Conservation (phyloP, 1,140 invertebrate genomes). For the Nixonia krombeini region DNA sequence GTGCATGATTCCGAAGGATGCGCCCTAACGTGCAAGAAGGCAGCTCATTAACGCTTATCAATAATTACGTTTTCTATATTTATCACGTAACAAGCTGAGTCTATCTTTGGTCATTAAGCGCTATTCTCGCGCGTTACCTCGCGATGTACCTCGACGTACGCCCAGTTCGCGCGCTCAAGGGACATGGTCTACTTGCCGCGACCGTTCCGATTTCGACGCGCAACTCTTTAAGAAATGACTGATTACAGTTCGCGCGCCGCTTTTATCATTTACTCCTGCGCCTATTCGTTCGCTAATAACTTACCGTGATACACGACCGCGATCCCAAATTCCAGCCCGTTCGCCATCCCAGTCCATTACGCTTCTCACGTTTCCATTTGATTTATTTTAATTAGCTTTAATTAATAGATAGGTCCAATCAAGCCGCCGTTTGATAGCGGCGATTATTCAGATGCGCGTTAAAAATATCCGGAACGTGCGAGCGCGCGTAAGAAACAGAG, state of each 20-base stretch:
- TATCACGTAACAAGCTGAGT: slow-evolving; percentile 48
- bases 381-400: too few relatives aligned
- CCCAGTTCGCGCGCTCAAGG: slow-evolving; percentile 22
- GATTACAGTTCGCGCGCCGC: slow-evolving; percentile 15
- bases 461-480: too few relatives aligned
- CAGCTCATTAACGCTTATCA: slow-evolving; percentile 53
- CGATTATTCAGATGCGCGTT: too few relatives aligned
- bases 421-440: too few relatives aligned
- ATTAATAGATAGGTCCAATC: too few relatives aligned
- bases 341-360: too few relatives aligned
- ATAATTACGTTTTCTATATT: slow-evolving; percentile 52
- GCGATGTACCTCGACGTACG: slow-evolving; percentile 29
- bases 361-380: too few relatives aligned
- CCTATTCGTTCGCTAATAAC: too few relatives aligned
- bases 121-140: slow-evolving; percentile 29
- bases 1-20: slow-evolving; percentile 54
- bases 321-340: too few relatives aligned
- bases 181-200: slow-evolving; percentile 48
- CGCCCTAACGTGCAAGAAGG: slow-evolving; percentile 43
- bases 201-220: slow-evolving; percentile 16
- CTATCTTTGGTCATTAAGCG: slow-evolving; percentile 44
- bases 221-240: slow-evolving; percentile 39
- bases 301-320: too few relatives aligned
- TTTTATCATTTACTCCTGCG: slow-evolving; percentile 35
- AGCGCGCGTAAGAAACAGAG: too few relatives aligned